These are phyloP conservation scores for Diarsia rubi DNA, from an alignment of 2,888 invertebrate genomes.

Conservation along the genomic window DNA sequence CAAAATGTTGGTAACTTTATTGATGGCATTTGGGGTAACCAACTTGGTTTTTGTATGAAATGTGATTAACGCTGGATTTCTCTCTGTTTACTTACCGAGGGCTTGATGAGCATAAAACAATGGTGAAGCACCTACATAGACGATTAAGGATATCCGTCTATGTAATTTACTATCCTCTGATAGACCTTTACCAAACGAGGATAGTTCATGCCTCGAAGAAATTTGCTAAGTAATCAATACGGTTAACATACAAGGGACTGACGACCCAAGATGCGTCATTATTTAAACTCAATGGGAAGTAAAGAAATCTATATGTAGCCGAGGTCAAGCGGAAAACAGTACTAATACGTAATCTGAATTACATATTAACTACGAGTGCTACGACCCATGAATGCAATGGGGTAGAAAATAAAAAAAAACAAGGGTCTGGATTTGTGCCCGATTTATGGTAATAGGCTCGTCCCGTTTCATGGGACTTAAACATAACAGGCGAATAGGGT, in stretches of 20 bases:
- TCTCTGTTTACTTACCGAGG: not conserved
- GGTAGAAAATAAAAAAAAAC: conserved; percentile 16
- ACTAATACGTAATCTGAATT: conserved; percentile 26
- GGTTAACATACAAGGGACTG: not conserved
- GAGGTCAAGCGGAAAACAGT: conserved; percentile 47
- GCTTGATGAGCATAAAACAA: not conserved
- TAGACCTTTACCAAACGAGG: not conserved
- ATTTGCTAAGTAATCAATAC: not conserved
- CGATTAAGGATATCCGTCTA: no score
- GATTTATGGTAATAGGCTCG: no score
- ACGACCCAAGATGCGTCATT: not conserved
- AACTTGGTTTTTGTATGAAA: not conserved
- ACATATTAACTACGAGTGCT: conserved; percentile 25
- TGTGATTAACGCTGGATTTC: not conserved
- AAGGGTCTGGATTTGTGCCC: no score
- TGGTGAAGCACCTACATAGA: not conserved
- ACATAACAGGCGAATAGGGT: no score
- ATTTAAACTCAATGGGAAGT: conserved; percentile 25
- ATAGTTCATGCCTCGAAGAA: not conserved
- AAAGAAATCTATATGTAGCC: conserved; percentile 28
- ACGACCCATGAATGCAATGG: not conserved
- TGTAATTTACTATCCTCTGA: no score
- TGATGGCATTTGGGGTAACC: not conserved
- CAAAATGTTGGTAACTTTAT: not conserved
- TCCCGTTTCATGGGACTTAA: no score